Conservation (phyloP, 2,888 invertebrate species). For the Lithophane semibrunnea region DNA sequence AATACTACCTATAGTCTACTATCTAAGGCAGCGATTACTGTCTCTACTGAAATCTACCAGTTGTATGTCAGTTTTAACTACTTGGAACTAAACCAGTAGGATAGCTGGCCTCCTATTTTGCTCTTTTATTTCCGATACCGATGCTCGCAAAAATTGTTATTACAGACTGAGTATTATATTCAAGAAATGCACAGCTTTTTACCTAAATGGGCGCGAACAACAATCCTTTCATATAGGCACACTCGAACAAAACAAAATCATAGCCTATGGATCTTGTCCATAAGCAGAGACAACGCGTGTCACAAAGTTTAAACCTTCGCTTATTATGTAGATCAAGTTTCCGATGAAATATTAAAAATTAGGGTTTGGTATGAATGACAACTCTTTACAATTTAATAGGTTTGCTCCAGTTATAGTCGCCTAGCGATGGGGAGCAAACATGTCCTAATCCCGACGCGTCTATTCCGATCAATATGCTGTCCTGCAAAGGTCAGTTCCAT, state of each 20-base stretch:
- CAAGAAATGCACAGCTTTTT: background rate
- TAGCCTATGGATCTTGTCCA: background rate
- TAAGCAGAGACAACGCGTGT: background rate
- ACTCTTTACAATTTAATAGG: constrained; percentile 49
- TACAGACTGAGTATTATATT: background rate
- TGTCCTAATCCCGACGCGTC: constrained; percentile 72
- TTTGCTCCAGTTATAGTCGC: constrained; percentile 76
- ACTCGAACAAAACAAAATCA: background rate
- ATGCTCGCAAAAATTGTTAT: background rate
- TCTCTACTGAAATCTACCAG: background rate
- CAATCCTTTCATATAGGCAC: too few species aligned
- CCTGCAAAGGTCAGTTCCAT: constrained; percentile 59
- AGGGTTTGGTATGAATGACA: constrained; percentile 20
- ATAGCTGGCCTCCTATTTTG: background rate
- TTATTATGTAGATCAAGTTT: background rate
- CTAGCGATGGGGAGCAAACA: constrained; percentile 82
- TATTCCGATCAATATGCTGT: constrained; percentile 77
- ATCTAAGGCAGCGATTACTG: background rate
- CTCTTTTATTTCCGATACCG: background rate
- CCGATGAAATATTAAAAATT: constrained; percentile 4
- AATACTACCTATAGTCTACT: background rate
- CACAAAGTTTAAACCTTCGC: background rate
- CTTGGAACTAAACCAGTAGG: background rate
- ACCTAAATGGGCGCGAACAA: too few species aligned
- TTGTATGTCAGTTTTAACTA: too few species aligned